phyloP scores from a whole-genome alignment of 2,797 vertebrate species.

The Falco concolor region DNA sequence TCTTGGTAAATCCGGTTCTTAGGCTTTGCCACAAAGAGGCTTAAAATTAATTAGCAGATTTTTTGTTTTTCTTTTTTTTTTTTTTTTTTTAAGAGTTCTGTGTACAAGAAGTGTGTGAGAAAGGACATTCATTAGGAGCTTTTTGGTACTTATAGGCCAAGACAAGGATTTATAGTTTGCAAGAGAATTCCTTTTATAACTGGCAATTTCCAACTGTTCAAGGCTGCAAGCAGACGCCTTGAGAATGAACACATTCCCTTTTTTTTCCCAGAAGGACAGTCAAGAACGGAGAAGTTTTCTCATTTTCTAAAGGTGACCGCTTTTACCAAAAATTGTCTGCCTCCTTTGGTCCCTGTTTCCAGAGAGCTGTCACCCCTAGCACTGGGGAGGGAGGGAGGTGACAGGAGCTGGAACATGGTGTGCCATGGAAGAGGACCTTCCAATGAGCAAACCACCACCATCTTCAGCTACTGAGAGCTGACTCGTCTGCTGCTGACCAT shows the following conservation, averaged over 20 bases:
- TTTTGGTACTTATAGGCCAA: not conserved
- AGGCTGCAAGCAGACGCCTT: not conserved
- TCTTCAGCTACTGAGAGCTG: not conserved
- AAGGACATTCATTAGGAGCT: constrained; percentile 26
- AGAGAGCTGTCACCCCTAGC: not conserved
- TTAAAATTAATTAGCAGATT: constrained; percentile 70
- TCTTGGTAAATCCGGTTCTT: constrained; percentile 59
- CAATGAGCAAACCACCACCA: not conserved
- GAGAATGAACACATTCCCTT: not conserved
- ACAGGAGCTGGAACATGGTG: accelerated
- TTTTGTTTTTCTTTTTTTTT: not conserved
- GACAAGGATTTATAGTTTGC: not conserved
- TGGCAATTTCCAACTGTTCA: not conserved
- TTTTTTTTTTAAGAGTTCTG: not conserved
- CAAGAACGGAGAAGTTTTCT: not conserved
- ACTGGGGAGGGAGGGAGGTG: not conserved
- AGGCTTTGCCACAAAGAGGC: constrained; percentile 68
- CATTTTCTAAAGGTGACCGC: not conserved
- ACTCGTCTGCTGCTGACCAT: not conserved
- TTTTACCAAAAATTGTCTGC: not conserved
- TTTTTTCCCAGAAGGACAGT: not conserved
- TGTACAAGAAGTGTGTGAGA: not conserved
- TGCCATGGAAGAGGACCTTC: not conserved
- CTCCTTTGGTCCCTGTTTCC: not conserved
- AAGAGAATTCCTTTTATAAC: not conserved